These are phyloP conservation scores for Drosophila helvetica DNA, from an alignment of 2,888 invertebrate species.

Conservation along the genomic window DNA sequence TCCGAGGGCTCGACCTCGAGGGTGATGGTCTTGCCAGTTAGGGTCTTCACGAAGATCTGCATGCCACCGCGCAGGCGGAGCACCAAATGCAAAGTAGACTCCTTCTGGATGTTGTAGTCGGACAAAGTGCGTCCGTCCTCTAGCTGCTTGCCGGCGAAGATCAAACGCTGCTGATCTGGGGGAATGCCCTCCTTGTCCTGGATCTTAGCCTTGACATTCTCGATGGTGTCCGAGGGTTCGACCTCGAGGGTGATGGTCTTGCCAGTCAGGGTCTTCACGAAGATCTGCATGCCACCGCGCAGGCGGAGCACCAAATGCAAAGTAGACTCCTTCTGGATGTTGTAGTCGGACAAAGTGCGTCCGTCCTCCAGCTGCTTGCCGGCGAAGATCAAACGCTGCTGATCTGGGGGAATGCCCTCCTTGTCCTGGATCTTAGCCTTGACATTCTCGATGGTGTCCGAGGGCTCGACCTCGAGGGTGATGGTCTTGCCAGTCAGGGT, in stretches of 20 bases:
- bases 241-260: conserved; percentile 38
- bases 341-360: conserved; percentile 35
- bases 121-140: conserved; percentile 32
- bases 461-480: conserved; percentile 32
- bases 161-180: conserved; percentile 40
- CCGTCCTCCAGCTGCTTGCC: conserved; percentile 38
- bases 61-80: conserved; percentile 19
- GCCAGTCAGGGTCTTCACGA: conserved; percentile 31
- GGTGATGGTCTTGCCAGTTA: conserved; percentile 21
- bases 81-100: conserved; percentile 18
- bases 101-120: conserved; percentile 34
- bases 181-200: conserved; percentile 40
- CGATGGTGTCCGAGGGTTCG: conserved; percentile 30
- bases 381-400: conserved; percentile 40
- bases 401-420: conserved; percentile 36
- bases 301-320: conserved; percentile 31
- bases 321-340: conserved; percentile 36
- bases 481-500: conserved; percentile 36
- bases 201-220: conserved; percentile 39
- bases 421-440: conserved; percentile 42
- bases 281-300: conserved; percentile 38
- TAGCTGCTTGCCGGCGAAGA: conserved; percentile 38
- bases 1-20: conserved; percentile 15
- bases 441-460: conserved; percentile 34
- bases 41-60: conserved; percentile 21